phyloP scores from a whole-genome alignment of 2,888 invertebrate genomes.

The Sericinus montela region DNA sequence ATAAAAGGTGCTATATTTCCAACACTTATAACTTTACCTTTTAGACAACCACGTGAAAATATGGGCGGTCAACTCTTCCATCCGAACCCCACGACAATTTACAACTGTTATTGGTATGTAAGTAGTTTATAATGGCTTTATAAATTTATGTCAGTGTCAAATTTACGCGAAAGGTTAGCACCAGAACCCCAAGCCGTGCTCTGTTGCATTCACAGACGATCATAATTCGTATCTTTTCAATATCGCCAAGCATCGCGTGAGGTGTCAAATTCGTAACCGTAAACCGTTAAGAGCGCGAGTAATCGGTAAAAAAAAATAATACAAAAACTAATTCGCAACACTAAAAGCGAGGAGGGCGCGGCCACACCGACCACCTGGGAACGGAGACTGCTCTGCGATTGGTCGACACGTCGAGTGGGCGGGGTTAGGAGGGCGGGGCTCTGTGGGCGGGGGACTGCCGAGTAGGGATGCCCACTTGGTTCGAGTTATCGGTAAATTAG shows the following conservation, averaged over 20 bases:
- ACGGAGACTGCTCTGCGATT: slow-evolving; percentile 41
- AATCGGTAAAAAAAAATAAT: slow-evolving; percentile 51
- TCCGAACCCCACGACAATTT: too few species aligned
- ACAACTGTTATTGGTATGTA: too few species aligned
- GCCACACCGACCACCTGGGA: slow-evolving; percentile 42
- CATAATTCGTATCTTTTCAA: slow-evolving; percentile 22
- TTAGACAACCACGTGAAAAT: too few species aligned
- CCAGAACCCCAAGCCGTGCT: slow-evolving; percentile 16
- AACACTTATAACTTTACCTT: too few species aligned
- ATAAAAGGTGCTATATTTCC: too few species aligned
- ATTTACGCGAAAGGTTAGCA: too few species aligned
- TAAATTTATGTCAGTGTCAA: too few species aligned
- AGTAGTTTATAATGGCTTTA: too few species aligned
- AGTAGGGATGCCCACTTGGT: slow-evolving; percentile 55
- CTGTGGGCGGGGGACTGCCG: slow-evolving; percentile 17
- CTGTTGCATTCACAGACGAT: slow-evolving; percentile 18
- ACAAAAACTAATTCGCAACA: slow-evolving; percentile 69
- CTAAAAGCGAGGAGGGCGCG: slow-evolving; percentile 61
- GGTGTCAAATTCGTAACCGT: slow-evolving; percentile 58
- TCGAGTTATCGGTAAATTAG: slow-evolving; percentile 65
- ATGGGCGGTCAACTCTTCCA: too few species aligned
- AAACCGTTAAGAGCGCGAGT: slow-evolving; percentile 39
- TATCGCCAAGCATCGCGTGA: slow-evolving; percentile 52
- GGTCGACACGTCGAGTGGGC: slow-evolving; percentile 52
- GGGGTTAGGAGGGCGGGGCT: slow-evolving; percentile 51